Percentiles rank a stretch among this genome's conserved stretches.
These are phyloP conservation scores for Apodemia zela DNA, from an alignment of 2,888 invertebrate species.

Conservation along the genomic window DNA sequence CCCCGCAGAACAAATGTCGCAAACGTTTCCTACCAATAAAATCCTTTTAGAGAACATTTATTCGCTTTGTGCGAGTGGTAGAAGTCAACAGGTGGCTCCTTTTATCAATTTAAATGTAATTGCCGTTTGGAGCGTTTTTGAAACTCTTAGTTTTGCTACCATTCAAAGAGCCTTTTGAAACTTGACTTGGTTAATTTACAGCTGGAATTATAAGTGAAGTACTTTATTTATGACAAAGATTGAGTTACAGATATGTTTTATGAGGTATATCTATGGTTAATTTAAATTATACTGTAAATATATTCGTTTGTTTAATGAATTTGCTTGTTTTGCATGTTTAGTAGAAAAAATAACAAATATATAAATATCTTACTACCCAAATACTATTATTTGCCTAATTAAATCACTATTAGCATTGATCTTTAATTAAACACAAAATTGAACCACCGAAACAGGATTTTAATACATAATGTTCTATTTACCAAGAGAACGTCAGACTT, in stretches of 20 bases:
- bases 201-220: background rate
- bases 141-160: conserved; percentile 28
- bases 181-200: conserved; percentile 21
- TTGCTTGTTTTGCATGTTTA: too few species aligned
- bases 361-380: too few species aligned
- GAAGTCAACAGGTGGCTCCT: conserved; percentile 69
- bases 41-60: conserved; percentile 62
- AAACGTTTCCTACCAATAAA: conserved; percentile 62
- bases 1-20: conserved; percentile 60
- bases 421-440: too few species aligned
- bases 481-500: too few species aligned
- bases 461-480: too few species aligned
- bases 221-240: background rate
- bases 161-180: conserved; percentile 32
- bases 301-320: too few species aligned
- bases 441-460: too few species aligned
- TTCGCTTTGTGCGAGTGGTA: conserved; percentile 39
- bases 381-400: too few species aligned
- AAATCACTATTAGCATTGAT: too few species aligned
- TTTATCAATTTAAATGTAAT: conserved; percentile 70
- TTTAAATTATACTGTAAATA: too few species aligned
- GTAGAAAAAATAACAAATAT: too few species aligned
- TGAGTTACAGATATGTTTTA: background rate
- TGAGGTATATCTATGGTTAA: too few species aligned
- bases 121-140: conserved; percentile 49